phyloP scores from a whole-genome alignment of 2,113 vertebrate genomes.

The Laticauda laticaudata region DNA sequence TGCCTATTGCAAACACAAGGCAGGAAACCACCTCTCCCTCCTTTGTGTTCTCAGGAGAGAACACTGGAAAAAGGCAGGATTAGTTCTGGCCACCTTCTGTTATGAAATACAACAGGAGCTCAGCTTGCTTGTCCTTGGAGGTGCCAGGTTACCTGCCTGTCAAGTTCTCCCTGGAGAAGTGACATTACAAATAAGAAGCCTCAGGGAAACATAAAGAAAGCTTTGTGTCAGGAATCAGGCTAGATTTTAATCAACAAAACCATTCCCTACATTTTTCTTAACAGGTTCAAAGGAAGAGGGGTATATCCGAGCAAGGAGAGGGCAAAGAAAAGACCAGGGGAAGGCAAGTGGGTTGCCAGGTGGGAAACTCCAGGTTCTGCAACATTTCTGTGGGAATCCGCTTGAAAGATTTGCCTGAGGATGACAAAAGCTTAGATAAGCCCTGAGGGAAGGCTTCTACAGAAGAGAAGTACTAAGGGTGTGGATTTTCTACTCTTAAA shows the following conservation, averaged over 20 bases:
- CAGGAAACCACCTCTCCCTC: conserved; percentile 16
- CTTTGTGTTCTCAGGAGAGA: neutral
- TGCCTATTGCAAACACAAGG: conserved; percentile 37
- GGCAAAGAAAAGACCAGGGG: neutral
- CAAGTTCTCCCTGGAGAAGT: neutral
- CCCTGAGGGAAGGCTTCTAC: conserved; percentile 3
- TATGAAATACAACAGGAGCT: conserved; percentile 30
- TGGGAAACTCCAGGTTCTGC: neutral
- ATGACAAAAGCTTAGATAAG: neutral
- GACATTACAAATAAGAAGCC: conserved; percentile 5
- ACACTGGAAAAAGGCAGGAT: conserved; percentile 10
- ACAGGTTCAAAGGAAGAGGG: neutral
- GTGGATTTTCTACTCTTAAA: conserved; percentile 12
- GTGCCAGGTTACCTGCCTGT: conserved; percentile 7
- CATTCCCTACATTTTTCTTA: conserved; percentile 8
- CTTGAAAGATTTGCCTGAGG: neutral
- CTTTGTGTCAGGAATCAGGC: neutral
- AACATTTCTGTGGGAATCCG: neutral
- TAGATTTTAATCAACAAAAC: conserved; percentile 6
- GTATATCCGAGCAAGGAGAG: neutral
- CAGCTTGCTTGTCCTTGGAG: conserved; percentile 8
- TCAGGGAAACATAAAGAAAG: neutral
- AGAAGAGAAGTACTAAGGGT: neutral
- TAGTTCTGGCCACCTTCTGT: conserved; percentile 22
- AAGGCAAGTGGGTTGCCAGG: neutral